These are phyloP conservation scores for Phenganax subtilis DNA, from an alignment of 92 coral and sea anemone species.

Conservation along the genomic window DNA sequence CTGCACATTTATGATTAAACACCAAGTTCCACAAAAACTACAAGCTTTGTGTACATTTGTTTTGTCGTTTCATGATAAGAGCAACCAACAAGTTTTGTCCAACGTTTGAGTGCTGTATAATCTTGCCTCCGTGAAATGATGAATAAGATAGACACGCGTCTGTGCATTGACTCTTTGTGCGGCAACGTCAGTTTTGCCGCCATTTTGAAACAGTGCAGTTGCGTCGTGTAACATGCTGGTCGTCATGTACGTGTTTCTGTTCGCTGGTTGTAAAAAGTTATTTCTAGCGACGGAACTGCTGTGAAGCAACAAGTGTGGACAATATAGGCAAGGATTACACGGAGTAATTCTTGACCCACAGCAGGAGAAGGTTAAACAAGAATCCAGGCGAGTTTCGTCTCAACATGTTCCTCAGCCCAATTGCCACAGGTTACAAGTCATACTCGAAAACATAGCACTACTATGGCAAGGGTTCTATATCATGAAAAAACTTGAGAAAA, in stretches of 20 bases:
- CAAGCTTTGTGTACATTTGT: too few relatives aligned
- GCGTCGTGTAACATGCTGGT: background rate
- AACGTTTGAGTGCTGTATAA: background rate
- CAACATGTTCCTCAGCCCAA: background rate
- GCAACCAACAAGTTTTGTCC: background rate
- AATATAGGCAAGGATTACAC: slow-evolving; percentile 6
- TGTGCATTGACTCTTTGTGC: slow-evolving; percentile 2
- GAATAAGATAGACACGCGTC: background rate
- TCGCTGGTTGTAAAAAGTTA: background rate
- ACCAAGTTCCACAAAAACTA: too few relatives aligned
- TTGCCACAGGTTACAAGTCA: background rate
- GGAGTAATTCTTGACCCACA: slow-evolving; percentile 39
- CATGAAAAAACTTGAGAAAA: slow-evolving; percentile 8
- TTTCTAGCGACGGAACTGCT: slow-evolving; percentile 21
- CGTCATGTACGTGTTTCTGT: background rate
- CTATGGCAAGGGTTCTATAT: background rate
- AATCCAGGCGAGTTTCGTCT: slow-evolving; percentile 41
- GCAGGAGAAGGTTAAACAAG: slow-evolving; percentile 42
- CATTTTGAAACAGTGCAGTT: background rate
- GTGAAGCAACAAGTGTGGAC: slow-evolving; percentile 26
- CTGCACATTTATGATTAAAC: too few relatives aligned
- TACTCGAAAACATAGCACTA: background rate
- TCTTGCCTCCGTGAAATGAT: background rate
- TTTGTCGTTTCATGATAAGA: background rate
- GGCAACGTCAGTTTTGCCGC: slow-evolving; percentile 8